Conservation (phyloP, 2,888 invertebrate genomes). For the Podabrus alpinus region DNA sequence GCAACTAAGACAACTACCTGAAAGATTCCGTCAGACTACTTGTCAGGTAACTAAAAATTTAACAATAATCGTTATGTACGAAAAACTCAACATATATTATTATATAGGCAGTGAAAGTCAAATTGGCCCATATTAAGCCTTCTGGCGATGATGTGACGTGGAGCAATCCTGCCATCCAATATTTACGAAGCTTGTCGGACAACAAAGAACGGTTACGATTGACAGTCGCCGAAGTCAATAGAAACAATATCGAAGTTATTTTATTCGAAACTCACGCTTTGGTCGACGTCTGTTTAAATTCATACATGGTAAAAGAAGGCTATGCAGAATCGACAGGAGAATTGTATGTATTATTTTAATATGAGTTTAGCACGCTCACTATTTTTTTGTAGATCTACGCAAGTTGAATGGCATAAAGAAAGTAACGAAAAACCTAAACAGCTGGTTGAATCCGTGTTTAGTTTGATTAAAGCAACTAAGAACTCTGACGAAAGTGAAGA, state of each 20-base stretch:
- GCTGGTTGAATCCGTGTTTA: slow-evolving; percentile 17
- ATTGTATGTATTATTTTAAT: slow-evolving; percentile 50
- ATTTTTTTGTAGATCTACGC: slow-evolving; percentile 40
- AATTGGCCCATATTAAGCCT: slow-evolving; percentile 57
- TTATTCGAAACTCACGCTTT: slow-evolving; percentile 51
- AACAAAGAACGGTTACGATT: slow-evolving; percentile 51
- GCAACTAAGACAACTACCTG: slow-evolving; percentile 58
- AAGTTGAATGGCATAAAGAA: slow-evolving; percentile 56
- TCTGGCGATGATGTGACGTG: slow-evolving; percentile 49
- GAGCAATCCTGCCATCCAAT: slow-evolving; percentile 48
- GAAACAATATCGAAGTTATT: slow-evolving; percentile 48
- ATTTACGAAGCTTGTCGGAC: slow-evolving; percentile 49
- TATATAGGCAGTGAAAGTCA: slow-evolving; percentile 53
- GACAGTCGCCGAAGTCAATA: slow-evolving; percentile 46
- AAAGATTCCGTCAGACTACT: slow-evolving; percentile 43
- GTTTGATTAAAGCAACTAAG: slow-evolving; percentile 33
- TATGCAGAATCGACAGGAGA: slow-evolving; percentile 59
- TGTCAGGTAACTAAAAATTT: slow-evolving; percentile 41
- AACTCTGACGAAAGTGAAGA: slow-evolving; percentile 24
- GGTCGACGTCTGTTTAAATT: slow-evolving; percentile 59
- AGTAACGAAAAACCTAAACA: slow-evolving; percentile 29
- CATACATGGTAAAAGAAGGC: slow-evolving; percentile 57
- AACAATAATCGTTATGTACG: background rate
- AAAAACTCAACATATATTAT: slow-evolving; percentile 1
- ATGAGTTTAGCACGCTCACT: background rate